Base-by-base conservation (phyloP, 2,888 invertebrate genomes). In the Dromius quadrimaculatus region DNA sequence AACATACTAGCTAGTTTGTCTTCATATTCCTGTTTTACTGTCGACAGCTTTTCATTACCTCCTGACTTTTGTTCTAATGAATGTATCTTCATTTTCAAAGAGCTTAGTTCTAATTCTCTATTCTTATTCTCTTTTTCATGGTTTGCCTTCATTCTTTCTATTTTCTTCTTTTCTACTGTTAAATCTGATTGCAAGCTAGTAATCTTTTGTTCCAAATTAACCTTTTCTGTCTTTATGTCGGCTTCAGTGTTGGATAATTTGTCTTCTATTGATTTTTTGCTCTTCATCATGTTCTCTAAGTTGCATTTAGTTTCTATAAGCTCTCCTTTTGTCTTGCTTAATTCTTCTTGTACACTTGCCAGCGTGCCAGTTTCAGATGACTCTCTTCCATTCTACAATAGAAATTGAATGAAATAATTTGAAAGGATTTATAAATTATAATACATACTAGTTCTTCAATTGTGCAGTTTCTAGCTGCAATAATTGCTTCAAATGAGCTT, bases 111-210 rank as follows among this genome's bases (percentile, higher is more conserved):
- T 2, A 88, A 84, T 79, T 94, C 94, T 78, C 89, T 91, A 75
- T 90, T 89, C 77, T 91, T 90, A 71, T 90, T 85, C 76, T 95
- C 92, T 78, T 89, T 90, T 72, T 93, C 92, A 59, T 89, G 87
- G 34, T 87, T 85, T n/a, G 83, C 76, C 77, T 90, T 91, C 76
- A 88, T 84, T 72, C 90, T 86, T 64, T 92, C 91, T 22, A 88
- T 76, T 76, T 88, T 87, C 79, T 91, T 92, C 69, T 87, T 87
- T 76, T 90, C 88, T 72, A 87, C 87, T 87, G 86, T 85, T 57
- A 89, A 77, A 76, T 90, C 89, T 41, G 83, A 84, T 75, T 90
- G 89, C 36, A 89, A 78, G 75, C 89, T 88, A 0, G 85, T 83
- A 8, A 87, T 82, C 79, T 89, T 90, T 47, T 85, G 86, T 78